Evolutionary conservation across 2,797 vertebrate genomes (phyloP), one percentile per base, ranked within the genome.

Genomic region (Anisognathus igniventris): DNA sequence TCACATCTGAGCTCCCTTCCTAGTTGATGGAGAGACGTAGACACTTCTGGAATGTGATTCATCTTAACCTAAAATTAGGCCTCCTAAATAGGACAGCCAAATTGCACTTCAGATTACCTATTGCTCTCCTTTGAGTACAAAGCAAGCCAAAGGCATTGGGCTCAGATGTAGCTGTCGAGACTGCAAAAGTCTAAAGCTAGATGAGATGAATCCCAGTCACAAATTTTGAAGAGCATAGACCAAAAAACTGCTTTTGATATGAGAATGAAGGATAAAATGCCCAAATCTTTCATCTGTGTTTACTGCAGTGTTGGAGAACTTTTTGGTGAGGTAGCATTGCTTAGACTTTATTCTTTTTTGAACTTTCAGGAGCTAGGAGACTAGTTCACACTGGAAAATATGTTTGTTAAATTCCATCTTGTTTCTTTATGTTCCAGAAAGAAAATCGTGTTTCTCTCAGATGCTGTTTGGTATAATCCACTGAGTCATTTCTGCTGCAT

Each of bases 31-130:
- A 90, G 75, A 94, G 68, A 93, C 2, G 1, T 65, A 96, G 91
- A 92, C 79, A 56, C 62, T 94, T 95, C 93, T 95, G 91, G 91
- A 96, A 95, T 90, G 76, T 96, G 96, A 96, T 95, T 96, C 96
- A 96, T 96, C 95, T 93, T 83, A 80, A 83, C 76, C 87, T 94
- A 96, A 96, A 96, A 96, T 96, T 96, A 96, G 87, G 23, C 44
- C 21, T 86, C 58, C 88, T 93, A 96, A 96, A 96, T 94, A 95
- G 93, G 93, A 91, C 95, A 88, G 79, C 39, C 6, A 12, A 91
- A 93, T 81, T 90, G 82, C 75, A 91, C 76, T 87, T 61, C 25
- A 68, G 54, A 78, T 95, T 96, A 92, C 87, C 94, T 93, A 88
- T 93, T 93, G 88, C 85, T 92, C 58, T 87, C 42, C 79, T 95